Evolutionary conservation across 2,797 vertebrate species (phyloP), one percentile per base, ranked within the genome.

Genomic region (Melanotaenia pygmaea): DNA sequence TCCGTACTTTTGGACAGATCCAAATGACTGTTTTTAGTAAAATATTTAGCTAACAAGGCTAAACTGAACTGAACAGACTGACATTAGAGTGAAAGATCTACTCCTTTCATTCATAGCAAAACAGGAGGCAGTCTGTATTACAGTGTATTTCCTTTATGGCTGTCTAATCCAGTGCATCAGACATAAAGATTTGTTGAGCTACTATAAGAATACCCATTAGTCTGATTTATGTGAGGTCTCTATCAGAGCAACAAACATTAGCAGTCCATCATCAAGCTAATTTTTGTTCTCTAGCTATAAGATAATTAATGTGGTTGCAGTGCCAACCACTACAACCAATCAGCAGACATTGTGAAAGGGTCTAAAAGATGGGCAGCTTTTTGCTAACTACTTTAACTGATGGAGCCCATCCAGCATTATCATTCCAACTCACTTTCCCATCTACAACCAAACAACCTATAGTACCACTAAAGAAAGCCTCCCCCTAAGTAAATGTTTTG

Each of bases 221-320:
- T 5, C 34, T 59, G 59, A 53, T 53, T 51, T 20, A 65, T 3
- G 11, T 71, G 30, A 38, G 2, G 3, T 64, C 47, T 67, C 59
- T 54, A 51, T 67, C 18, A 60, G 18, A 40, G 53, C 18, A n/a
- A 56, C 37, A 56, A 30, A 60, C 24, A 22, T 22, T 0, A 37
- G 13, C 28, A 68, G 20, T 81, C 71, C 32, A 67, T 74, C 64
- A 72, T 74, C 72, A 26, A 70, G 35, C 50, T 81, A 58, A 70
- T 79, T 70, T 18, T 35, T 18, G 30, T 40, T 63, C 47, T 34
- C 28, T 51, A 35, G 45, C 13, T 28, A 4, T 70, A 20, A 56
- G 72, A 76, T 63, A 77, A 82, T 62, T 76, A 59, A 67, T 63
- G 24, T 37, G 30, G 66, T 22, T 60, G 53, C 14, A 62, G 34